These are phyloP conservation scores for Habrosyne pyritoides DNA, from an alignment of 2,888 invertebrate species.

Conservation along the genomic window DNA sequence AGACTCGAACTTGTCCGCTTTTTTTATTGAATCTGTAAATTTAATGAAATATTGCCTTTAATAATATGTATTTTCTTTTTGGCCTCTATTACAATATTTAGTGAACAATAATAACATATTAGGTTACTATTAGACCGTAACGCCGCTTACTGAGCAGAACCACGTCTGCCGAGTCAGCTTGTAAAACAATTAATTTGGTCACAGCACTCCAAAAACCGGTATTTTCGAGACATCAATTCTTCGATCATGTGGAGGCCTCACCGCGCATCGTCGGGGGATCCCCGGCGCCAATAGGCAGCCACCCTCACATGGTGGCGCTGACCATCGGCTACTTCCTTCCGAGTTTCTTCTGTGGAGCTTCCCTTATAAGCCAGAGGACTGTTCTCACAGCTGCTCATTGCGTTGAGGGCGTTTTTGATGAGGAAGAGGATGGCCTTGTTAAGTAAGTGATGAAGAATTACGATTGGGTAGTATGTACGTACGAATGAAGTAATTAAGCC, in stretches of 20 bases:
- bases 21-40: too few species aligned
- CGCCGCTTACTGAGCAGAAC: too few species aligned
- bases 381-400: constrained; percentile 34
- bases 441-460: neutral
- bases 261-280: constrained; percentile 31
- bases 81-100: too few species aligned
- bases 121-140: too few species aligned
- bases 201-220: neutral
- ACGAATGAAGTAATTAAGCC: too few species aligned
- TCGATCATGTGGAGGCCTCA: neutral
- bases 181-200: neutral
- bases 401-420: constrained; percentile 12
- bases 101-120: too few species aligned
- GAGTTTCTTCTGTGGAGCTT: constrained; percentile 28
- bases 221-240: neutral
- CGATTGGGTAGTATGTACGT: too few species aligned
- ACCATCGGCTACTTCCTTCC: constrained; percentile 25
- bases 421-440: neutral
- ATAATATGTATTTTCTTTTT: too few species aligned
- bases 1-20: too few species aligned
- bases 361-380: constrained; percentile 15
- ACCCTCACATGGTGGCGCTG: constrained; percentile 41
- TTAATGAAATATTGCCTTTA: too few species aligned
- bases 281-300: constrained; percentile 24
- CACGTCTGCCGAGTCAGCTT: too few species aligned